Base-by-base conservation (phyloP, 2,888 invertebrate species). In the Dynastes hyllus region DNA sequence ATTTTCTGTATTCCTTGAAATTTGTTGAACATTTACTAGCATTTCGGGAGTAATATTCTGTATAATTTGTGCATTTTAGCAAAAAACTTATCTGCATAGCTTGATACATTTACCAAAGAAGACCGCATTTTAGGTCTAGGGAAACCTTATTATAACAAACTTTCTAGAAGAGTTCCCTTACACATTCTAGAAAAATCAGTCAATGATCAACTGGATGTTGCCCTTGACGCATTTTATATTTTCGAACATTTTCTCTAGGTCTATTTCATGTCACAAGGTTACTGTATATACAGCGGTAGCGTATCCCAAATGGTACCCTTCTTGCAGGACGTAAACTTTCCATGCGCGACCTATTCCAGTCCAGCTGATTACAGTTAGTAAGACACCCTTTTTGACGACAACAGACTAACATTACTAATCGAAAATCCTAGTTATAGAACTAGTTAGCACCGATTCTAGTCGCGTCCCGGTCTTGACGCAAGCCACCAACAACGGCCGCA, bases 321-420 rank as follows among this genome's bases (percentile, higher is more conserved):
- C 87, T 88, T 95, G 75, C 87, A 91, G 0, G 90, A 91, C 77
- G 89, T 92, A 45, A 92, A 92, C 4, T 90, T 93, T 79, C 87
- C 92, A 4, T 95, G 95, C 86, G 94, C 95, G 1, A 91, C 92
- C 8, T 94, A 93, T 58, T 93, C 95, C 88, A 95, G 95, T 85
- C 95, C 95, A 0, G 94, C 95, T 2, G 95, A 95, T 87, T 95
- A 92, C 40, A 79, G 83, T 83, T 78, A 82, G 92, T 90, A 81
- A 32, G 9, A 69, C 13, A 9, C 0, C 32, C 32, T 8, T 58
- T 22, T 58, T 27, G 22, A 6, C 55, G 11, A 11, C 55, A 8
- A 58, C 13, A 58, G 22, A 55, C 13, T 6, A 58, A 27, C 22
- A 16, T 2, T 58, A 3, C 53, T 45, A 70, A 53, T 70, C 50